These are phyloP conservation scores for Wasmannia auropunctata DNA, from an alignment of 1,140 invertebrate species.

Conservation along the genomic window DNA sequence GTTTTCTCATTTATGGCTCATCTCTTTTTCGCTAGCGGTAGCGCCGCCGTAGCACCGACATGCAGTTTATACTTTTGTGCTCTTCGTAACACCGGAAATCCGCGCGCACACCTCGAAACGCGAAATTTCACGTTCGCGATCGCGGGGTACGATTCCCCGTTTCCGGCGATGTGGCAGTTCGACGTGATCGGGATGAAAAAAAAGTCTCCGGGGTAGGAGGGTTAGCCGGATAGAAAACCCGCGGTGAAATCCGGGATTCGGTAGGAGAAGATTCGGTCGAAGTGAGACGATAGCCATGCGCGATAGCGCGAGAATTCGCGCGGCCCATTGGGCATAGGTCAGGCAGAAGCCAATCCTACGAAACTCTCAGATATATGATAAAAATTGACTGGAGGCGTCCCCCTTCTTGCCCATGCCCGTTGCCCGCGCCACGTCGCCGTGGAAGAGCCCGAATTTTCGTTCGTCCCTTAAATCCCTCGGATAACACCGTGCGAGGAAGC, in stretches of 20 bases:
- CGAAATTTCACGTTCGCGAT: slow-evolving; percentile 56
- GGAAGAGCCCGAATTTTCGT: slow-evolving; percentile 73
- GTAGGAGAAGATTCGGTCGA: slow-evolving; percentile 62
- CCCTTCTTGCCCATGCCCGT: not conserved
- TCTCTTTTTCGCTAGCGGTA: not conserved
- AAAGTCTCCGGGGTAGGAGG: not conserved
- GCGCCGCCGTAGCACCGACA: not conserved
- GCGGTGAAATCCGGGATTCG: slow-evolving; percentile 66
- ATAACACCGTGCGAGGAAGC: slow-evolving; percentile 73
- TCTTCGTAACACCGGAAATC: slow-evolving; percentile 41
- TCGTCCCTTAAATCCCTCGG: slow-evolving; percentile 79
- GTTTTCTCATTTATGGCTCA: not conserved
- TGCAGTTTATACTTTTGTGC: slow-evolving; percentile 31
- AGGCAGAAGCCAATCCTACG: slow-evolving; percentile 83
- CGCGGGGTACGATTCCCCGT: slow-evolving; percentile 53
- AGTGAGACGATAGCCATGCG: slow-evolving; percentile 77
- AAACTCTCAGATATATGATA: slow-evolving; percentile 82
- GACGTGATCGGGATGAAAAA: slow-evolving; percentile 40
- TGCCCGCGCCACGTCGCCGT: slow-evolving; percentile 12
- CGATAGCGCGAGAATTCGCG: slow-evolving; percentile 79
- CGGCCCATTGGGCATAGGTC: slow-evolving; percentile 84
- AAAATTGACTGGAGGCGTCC: slow-evolving; percentile 82
- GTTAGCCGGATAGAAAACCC: slow-evolving; percentile 38
- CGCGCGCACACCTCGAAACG: not conserved
- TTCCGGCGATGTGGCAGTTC: slow-evolving; percentile 46